Conservation (phyloP, 2,888 invertebrate genomes). For the Drosophila recens region DNA sequence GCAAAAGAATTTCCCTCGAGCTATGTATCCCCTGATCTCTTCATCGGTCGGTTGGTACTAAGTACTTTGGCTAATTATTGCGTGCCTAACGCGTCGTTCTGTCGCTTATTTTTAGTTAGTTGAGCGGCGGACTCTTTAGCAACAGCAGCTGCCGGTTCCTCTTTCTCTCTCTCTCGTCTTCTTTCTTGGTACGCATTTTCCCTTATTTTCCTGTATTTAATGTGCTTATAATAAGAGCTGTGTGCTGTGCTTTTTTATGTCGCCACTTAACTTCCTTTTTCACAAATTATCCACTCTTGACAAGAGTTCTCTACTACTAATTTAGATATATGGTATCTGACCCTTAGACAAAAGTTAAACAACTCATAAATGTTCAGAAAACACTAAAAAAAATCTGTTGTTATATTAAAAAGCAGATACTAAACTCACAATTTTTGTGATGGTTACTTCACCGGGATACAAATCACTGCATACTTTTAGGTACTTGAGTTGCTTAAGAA, state of each 20-base stretch:
- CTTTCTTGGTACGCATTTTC: no score
- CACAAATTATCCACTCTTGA: neutral
- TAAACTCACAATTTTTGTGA: no score
- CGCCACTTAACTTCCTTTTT: neutral
- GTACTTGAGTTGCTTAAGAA: no score
- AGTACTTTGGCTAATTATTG: constrained; percentile 74
- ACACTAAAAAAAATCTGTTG: no score
- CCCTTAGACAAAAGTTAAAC: no score
- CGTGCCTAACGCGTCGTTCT: constrained; percentile 29
- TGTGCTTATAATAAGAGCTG: neutral
- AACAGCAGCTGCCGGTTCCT: constrained; percentile 7
- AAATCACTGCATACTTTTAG: no score
- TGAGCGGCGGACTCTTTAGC: constrained; percentile 23
- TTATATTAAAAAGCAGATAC: no score
- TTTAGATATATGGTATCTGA: no score
- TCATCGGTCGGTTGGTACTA: constrained; percentile 40
- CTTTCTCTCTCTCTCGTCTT: constrained; percentile 31
- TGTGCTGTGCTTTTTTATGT: neutral
- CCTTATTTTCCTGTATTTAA: neutral
- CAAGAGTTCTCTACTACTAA: no score
- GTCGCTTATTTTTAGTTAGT: constrained; percentile 66
- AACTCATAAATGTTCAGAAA: no score
- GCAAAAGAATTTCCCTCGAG: constrained; percentile 28
- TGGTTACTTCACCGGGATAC: no score
- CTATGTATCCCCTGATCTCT: neutral